Evolutionary conservation across 2,888 invertebrate species (phyloP), one percentile per base, ranked within the genome.

Genomic region (Ommatoiulus sabulosus): DNA sequence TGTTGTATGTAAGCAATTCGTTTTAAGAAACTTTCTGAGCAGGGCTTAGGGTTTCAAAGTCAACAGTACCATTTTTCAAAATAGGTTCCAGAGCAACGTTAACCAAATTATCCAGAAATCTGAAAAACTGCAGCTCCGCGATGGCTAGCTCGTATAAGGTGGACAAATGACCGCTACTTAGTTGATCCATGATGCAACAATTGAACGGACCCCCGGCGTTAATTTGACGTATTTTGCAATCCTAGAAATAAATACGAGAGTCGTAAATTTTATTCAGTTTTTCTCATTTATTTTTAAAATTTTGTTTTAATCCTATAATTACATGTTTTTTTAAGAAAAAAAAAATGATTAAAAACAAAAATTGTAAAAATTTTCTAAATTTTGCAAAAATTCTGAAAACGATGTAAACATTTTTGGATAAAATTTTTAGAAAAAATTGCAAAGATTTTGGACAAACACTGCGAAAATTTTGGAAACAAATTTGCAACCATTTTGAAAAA

Each of bases 191-290:
- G 5, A 92, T 87, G 90, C 92, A 92, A 44, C 91, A 91, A 90
- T 91, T 91, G 90, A 91, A 91, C 85, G 91, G 91, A 89, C 92
- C 92, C 10, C 92, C 92, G 86, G 92, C 91, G n/a, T 89, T 89
- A n/a, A 92, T 90, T 86, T 90, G 90, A 20, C 91, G 90, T 4
- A 92, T 90, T 91, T 91, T 92, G 43, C 92, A 92, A 80, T 91
- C 90, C 92, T 92, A 90, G 44, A 90, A 89, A 43, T 57, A 84
- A 35, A 35, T 1, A 35, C 35, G 35, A 35, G 2, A 35, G 1
- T 35, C 35, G 0, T 35, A 35, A 35, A 35, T 35, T 35, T 1
- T 35, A 35, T 35, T 35, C 35, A 35, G 35, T 35, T 35, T 35
- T 35, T 35, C 35, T 35, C 35, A 35, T 35, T 35, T 1, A 35